Evolutionary conservation across 2,888 invertebrate genomes (phyloP).

Genomic region (Meganola albula): DNA sequence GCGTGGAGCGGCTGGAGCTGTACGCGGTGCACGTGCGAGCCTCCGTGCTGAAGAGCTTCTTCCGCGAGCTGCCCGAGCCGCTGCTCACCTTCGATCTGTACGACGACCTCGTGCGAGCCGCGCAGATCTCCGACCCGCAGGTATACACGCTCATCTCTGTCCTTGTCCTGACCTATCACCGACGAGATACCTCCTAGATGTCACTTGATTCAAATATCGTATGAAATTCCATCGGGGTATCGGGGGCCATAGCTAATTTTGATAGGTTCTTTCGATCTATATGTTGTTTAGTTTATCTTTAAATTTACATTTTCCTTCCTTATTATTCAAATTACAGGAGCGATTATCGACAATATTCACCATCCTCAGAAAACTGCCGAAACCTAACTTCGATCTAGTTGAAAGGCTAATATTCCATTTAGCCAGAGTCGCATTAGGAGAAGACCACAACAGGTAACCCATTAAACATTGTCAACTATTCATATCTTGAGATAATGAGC

Average conservation of each 20-base stretch:
- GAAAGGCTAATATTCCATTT: conserved; percentile 95
- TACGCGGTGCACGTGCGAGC: conserved; percentile 94
- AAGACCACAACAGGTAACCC: conserved; percentile 85
- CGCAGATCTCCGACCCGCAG: conserved; percentile 87
- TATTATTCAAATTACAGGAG: conserved; percentile 71
- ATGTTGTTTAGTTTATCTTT: too few species aligned
- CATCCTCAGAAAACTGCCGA: conserved; percentile 92
- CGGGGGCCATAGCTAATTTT: too few species aligned
- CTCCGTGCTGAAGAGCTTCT: conserved; percentile 91
- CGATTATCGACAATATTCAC: conserved; percentile 90
- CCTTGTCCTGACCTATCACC: too few species aligned
- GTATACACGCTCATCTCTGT: conserved; percentile 56
- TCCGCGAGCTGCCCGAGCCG: conserved; percentile 96
- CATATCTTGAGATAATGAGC: too few species aligned
- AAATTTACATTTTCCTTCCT: too few species aligned
- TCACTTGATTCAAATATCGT: too few species aligned
- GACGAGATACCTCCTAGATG: too few species aligned
- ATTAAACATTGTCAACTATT: too few species aligned
- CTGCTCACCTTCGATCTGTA: conserved; percentile 95
- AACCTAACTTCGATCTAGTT: conserved; percentile 92
- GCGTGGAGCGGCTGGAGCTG: conserved; percentile 83
- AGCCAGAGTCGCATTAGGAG: conserved; percentile 91
- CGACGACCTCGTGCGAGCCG: conserved; percentile 94
- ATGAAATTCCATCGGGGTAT: too few species aligned
- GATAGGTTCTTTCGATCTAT: too few species aligned